Evolutionary conservation across 1,140 invertebrate genomes (phyloP), one percentile per base, ranked within the genome.

Genomic region (Chionoecetes opilio): DNA sequence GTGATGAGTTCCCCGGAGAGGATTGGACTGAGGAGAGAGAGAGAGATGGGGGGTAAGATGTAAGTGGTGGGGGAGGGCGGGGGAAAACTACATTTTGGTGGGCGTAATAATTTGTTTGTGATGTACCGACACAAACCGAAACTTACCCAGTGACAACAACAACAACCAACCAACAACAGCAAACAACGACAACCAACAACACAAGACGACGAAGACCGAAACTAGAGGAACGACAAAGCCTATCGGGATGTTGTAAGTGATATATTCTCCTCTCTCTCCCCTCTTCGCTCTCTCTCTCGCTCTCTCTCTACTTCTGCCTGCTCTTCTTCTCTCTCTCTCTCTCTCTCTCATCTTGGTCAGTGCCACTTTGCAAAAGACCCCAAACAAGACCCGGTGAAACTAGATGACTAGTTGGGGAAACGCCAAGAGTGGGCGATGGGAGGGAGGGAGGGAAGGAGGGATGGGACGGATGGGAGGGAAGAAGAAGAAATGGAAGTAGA

Each of bases 331-430:
- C 5, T 53, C 46, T 53, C 46, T 53, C 46, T 53, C 46, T 53
- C 37, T 9, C 85, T 38, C 32, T 87, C 85, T 34, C 85, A 17
- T 9, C 5, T 9, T 29, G 32, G 34, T 26, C 85, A 31, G 34
- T n/a, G 37, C 32, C 85, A 37, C 85, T 87, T 38, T 87, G 37
- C 85, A 87, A n/a, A n/a, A 87, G 63, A 75, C 63, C 21, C 63
- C 63, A n/a, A 75, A 75, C 63, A 75, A 75, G 63, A 26, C n/a
- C n/a, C n/a, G n/a, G 63, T 75, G 63, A n/a, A 75, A 75, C 63
- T 75, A n/a, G 63, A 75, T 75, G 26, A 75, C 63, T 75, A 75
- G n/a, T n/a, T n/a, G n/a, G 26, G 63, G 63, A 75, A 75, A 75
- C 63, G 63, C n/a, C 26, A 26, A 75, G 21, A 75, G 6, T 5